Conservation (phyloP, 1,140 invertebrate species). For the Drosophila dunni region DNA sequence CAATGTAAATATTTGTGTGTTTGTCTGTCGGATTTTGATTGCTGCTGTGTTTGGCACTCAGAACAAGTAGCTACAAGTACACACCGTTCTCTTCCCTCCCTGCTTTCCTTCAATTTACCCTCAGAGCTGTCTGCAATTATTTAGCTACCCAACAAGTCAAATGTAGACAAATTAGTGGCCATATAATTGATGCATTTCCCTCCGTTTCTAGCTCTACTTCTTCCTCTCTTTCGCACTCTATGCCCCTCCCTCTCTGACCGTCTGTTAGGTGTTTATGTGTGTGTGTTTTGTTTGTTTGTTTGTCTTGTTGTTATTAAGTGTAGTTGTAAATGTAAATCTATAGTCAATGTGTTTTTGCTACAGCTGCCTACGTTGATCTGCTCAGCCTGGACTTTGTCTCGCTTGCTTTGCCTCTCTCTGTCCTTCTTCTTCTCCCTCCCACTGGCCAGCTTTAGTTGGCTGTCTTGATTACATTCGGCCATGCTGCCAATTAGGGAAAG, state of each 20-base stretch:
- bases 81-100: background rate
- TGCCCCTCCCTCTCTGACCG: no score
- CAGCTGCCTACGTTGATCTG: conserved; percentile 26
- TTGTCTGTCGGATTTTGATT: conserved; percentile 66
- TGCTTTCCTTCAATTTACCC: background rate
- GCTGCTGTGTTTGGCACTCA: conserved; percentile 41
- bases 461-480: conserved; percentile 71
- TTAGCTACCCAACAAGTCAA: conserved; percentile 56
- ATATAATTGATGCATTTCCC: conserved; percentile 71
- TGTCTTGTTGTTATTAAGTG: conserved; percentile 37
- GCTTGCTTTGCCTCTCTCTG: background rate
- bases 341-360: conserved; percentile 60
- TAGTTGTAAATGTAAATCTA: conserved; percentile 53
- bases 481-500: conserved; percentile 65
- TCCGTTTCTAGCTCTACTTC: background rate
- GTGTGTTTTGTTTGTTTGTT: conserved; percentile 19
- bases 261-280: background rate
- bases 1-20: conserved; percentile 72
- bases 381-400: background rate
- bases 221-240: background rate
- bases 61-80: conserved; percentile 14
- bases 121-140: conserved; percentile 54
- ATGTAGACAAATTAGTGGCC: conserved; percentile 72
- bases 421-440: background rate
- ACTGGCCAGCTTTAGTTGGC: background rate